Conservation (phyloP, 2,113 vertebrate species). For the Campylomormyrus numenius region DNA sequence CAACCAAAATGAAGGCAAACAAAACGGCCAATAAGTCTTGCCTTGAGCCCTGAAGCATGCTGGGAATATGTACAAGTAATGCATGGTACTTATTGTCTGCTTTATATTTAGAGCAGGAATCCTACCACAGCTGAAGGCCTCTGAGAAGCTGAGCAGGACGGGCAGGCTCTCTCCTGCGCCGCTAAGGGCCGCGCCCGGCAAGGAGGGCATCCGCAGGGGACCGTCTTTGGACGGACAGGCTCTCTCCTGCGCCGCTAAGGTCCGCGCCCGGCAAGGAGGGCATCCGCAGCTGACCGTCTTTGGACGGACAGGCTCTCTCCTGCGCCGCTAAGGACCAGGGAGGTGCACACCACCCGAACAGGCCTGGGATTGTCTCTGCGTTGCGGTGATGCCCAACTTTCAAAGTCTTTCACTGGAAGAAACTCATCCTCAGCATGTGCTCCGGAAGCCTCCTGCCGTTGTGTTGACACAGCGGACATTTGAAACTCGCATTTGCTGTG, state of each 20-base stretch:
- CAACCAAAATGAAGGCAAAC: slow-evolving; percentile 38
- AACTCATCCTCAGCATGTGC: background rate
- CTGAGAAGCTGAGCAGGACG: background rate
- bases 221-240: background rate
- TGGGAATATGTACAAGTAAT: slow-evolving; percentile 38
- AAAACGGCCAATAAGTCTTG: slow-evolving; percentile 34
- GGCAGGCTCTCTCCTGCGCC: background rate
- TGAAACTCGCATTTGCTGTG: slow-evolving; percentile 53
- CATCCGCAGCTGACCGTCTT: no score
- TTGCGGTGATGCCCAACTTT: background rate
- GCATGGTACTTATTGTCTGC: slow-evolving; percentile 32
- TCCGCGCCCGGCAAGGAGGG: background rate
- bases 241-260: background rate
- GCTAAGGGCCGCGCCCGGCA: background rate
- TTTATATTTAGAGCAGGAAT: slow-evolving; percentile 30
- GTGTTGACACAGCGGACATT: background rate
- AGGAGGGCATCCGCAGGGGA: background rate
- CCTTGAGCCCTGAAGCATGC: slow-evolving; percentile 30
- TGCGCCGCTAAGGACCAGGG: background rate
- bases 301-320: background rate
- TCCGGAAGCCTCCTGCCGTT: background rate
- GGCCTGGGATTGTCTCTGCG: background rate
- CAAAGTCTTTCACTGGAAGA: background rate
- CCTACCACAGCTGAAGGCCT: slow-evolving; percentile 19
- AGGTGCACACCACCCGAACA: background rate